Percentiles rank a stretch among this genome's conserved stretches.
These are phyloP conservation scores for Notoglanidium macrostoma DNA, from an alignment of 2,797 vertebrate species.

Conservation along the genomic window DNA sequence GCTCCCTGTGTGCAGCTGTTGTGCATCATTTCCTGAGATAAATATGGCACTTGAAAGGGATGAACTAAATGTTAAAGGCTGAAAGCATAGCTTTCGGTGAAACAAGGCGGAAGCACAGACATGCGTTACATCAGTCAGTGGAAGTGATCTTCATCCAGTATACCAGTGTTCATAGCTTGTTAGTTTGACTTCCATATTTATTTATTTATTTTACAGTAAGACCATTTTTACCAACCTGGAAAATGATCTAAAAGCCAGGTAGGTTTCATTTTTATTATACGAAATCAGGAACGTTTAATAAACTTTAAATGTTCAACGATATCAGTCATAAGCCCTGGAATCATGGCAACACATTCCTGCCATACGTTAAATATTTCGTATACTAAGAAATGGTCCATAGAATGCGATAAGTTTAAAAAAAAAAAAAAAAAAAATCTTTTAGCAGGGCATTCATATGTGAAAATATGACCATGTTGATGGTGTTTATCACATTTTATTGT, in stretches of 20 bases:
- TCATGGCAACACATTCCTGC: not conserved
- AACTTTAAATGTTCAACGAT: not conserved
- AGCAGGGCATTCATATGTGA: not conserved
- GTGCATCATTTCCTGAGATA: conserved; percentile 29
- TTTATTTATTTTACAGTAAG: not conserved
- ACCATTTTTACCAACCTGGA: not conserved
- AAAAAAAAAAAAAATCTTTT: not conserved
- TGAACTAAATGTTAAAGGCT: conserved; percentile 9
- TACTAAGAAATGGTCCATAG: not conserved
- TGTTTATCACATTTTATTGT: conserved; percentile 35
- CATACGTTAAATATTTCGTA: not conserved
- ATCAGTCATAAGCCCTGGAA: not conserved
- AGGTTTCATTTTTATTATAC: not conserved
- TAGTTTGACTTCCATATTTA: not conserved
- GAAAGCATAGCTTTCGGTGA: not conserved
- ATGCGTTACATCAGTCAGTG: not conserved
- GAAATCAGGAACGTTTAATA: not conserved
- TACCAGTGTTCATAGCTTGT: not conserved
- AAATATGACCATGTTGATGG: conserved; percentile 26
- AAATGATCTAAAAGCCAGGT: not conserved
- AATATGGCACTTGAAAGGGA: conserved; percentile 9
- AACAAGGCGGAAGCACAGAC: not conserved
- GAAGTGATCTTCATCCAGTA: not conserved
- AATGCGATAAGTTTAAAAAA: not conserved
- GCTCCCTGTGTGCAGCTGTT: conserved; percentile 15